A percentile compares a stretch with the other conserved stretches of the same genome.
These are phyloP conservation scores for Lochmaea crataegi DNA, from an alignment of 2,888 invertebrate species.

Conservation along the genomic window DNA sequence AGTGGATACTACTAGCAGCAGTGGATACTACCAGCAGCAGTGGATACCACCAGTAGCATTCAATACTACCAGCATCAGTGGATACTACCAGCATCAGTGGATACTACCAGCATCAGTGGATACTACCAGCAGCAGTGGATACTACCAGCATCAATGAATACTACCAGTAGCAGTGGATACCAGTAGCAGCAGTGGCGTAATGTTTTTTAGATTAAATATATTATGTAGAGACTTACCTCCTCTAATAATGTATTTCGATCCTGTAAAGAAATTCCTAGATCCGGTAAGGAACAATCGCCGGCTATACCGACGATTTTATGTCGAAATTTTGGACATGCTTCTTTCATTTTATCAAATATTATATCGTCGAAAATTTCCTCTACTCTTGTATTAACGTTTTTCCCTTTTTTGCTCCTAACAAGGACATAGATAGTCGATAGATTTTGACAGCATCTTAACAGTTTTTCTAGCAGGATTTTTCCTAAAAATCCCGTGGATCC, in stretches of 20 bases:
- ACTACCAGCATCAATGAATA: too few relatives aligned
- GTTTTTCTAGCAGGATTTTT: constrained; percentile 71
- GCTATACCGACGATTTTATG: constrained; percentile 68
- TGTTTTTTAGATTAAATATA: too few relatives aligned
- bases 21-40: too few relatives aligned
- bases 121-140: too few relatives aligned
- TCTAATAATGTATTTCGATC: constrained; percentile 65
- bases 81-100: too few relatives aligned
- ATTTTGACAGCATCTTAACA: constrained; percentile 70
- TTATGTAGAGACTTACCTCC: constrained; percentile 29
- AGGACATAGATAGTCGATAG: constrained; percentile 69
- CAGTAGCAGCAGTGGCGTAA: too few relatives aligned
- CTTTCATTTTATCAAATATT: constrained; percentile 70
- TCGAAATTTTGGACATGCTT: constrained; percentile 72
- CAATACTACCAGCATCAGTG: too few relatives aligned
- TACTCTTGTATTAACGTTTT: constrained; percentile 73
- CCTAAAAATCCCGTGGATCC: constrained; percentile 71
- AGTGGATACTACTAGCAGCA: too few relatives aligned
- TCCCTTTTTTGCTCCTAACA: constrained; percentile 71
- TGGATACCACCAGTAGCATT: too few relatives aligned
- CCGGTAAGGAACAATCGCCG: constrained; percentile 73
- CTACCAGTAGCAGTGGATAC: too few relatives aligned
- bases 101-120: too few relatives aligned
- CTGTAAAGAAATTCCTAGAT: constrained; percentile 70
- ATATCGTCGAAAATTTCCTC: constrained; percentile 77